Base-by-base conservation (phyloP, 2,888 invertebrate species). In the Epirrita christyi region DNA sequence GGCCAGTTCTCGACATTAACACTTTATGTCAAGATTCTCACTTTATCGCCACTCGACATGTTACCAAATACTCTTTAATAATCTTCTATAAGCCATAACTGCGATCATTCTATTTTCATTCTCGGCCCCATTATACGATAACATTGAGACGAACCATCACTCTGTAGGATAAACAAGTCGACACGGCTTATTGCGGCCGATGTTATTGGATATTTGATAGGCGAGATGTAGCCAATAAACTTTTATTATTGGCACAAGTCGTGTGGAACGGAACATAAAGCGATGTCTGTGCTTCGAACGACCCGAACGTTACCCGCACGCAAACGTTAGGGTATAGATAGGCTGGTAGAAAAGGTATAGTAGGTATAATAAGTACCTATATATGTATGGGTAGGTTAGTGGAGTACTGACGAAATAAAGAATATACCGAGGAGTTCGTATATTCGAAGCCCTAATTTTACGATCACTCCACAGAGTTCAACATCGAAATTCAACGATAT, bases 401-500 rank as follows among this genome's bases (percentile, higher is more conserved):
- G 42, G 51, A 21, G 4, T 21, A 21, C 21, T 3, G 2, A 21
- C 21, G 21, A 4, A 21, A 21, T 21, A 21, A 21, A 21, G 21
- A 21, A 21, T 21, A 21, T 4, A 21, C 54, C 61, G 57, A 58
- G 64, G 66, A 68, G 68, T 47, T 59, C 61, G 65, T 68, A 72
- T 76, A 76, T 78, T 75, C 69, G 70, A 73, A 76, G 72, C 75
- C 81, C 82, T 86, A 87, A 88, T 88, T 90, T 90, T 86, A 89
- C 85, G 87, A 88, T 75, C 81, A 75, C 76, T 71, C 81, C 72
- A 76, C 76, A 77, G 80, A 79, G 76, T 78, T 79, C 75, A 78
- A 80, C 84, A 85, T 87, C 85, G 84, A 86, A 86, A 87, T 87
- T 88, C 86, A 86, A 76, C 72, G 86, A 82, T 83, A 82, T 86